Evolutionary conservation across 2,888 invertebrate genomes (phyloP), one percentile per base, ranked within the genome.

Genomic region (Resseliella maxima): DNA sequence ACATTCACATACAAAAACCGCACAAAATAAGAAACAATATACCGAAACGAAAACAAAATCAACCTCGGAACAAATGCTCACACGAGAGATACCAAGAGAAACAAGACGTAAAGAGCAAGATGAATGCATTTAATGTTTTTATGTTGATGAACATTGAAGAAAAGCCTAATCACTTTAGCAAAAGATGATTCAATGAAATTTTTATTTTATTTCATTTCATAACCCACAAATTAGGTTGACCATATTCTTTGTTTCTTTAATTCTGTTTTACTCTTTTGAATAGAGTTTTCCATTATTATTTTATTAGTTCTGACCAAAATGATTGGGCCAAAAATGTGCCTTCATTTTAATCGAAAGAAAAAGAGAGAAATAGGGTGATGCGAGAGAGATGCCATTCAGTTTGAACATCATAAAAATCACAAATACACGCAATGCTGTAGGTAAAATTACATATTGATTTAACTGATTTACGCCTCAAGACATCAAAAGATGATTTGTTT

Each of bases 1-100:
- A 72, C 72, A 72, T 72, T 72, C 31, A 72, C 72, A 72, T n/a
- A 35, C 72, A 72, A 31, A 72, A 31, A 72, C 72, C 72, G 72
- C 72, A 72, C 31, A 35, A 72, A 31, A 72, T 31, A 72, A n/a
- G 0, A 31, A 72, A 27, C 8, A 31, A 27, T 31, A 72, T 2
- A 72, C 72, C 1, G 72, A 35, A 72, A 72, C 18, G 72, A 72
- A 72, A 72, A 72, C 72, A 72, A 72, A 72, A 59, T 59, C 59
- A 59, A 72, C 72, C 6, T 72, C 10, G 31, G 72, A 24, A 10
- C n/a, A 59, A 35, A 72, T 72, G 72, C 31, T 31, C 31, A 15
- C 31, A 18, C 31, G 18, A 72, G 15, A 72, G 35, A 12, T n/a
- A n/a, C n/a, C n/a, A n/a, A n/a, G n/a, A n/a, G n/a, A n/a, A n/a